Base-by-base conservation (phyloP, 2,797 vertebrate species). In the Ambastaia sidthimunki region DNA sequence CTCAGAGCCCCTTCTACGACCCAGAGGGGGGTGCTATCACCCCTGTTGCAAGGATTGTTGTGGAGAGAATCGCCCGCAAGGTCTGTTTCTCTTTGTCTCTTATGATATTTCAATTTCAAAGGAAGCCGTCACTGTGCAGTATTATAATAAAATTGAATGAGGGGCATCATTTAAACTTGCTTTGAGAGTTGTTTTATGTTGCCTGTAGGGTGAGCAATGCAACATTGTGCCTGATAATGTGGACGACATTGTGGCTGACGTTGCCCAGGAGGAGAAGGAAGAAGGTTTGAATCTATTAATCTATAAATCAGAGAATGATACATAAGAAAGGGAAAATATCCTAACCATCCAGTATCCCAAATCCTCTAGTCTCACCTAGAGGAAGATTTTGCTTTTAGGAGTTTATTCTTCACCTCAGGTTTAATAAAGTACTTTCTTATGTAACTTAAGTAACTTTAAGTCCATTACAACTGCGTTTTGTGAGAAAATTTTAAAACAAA, bases 21-120 rank as follows among this genome's bases (percentile, higher is more conserved):
- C 96, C 97, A 19, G 98, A 99, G 85, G 98, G 98, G 31, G 98
- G 98, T 0, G 96, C 98, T 57, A 98, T 99, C 87, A 96, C 91
- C 67, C 94, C 97, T 71, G 97, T 99, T 77, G 95, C 98, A 82
- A 94, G 96, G 90, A 91, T 99, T 71, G 86, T 98, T 81, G 95
- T 99, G 76, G 98, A 99, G 84, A 95, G 98, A 88, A 98, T 99
- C 6, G 98, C 98, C 80, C 94, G 98, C 86, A 99, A 99, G 96
- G 98, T 99, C 15, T 78, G 85, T 85, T 76, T 44, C 21, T 72
- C 37, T 65, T 5, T 23, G 25, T 66, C 4, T 60, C 44, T 47
- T 23, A 12, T 6, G 62, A 62, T 18, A 41, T 34, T 47, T 65
- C 1, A 4, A 12, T 55, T 57, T 41, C 31, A 65, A 62, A 66